These are phyloP conservation scores for Pelochelys cantorii DNA, from an alignment of 2,797 vertebrate genomes.

Conservation along the genomic window DNA sequence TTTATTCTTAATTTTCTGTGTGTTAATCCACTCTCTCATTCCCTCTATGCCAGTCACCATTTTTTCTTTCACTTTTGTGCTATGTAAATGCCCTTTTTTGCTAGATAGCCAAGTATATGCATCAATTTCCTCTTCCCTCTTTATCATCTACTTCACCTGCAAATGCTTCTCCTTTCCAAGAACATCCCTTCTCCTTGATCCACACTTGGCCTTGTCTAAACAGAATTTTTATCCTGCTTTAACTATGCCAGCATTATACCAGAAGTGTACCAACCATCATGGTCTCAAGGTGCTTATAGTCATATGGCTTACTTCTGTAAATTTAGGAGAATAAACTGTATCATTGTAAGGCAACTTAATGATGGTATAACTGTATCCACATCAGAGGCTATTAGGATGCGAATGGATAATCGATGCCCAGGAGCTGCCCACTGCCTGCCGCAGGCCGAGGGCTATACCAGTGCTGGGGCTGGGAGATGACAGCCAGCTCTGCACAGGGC, in stretches of 20 bases:
- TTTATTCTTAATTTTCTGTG: neutral
- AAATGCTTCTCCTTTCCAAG: neutral
- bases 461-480: too few species aligned
- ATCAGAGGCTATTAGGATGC: neutral
- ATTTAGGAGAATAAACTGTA: neutral
- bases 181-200: neutral
- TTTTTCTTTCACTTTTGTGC: neutral
- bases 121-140: neutral
- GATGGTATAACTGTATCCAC: neutral
- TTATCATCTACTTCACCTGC: too few species aligned
- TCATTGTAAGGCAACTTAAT: neutral
- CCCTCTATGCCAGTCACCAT: neutral
- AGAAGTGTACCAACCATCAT: neutral
- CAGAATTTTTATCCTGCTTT: neutral
- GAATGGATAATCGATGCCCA: too few species aligned
- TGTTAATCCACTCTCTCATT: neutral
- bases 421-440: too few species aligned
- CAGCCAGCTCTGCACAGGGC: too few species aligned
- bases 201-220: neutral
- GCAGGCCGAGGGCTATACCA: too few species aligned
- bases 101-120: neutral
- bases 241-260: neutral
- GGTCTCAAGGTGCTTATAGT: neutral
- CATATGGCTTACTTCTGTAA: neutral
- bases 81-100: neutral